Conservation (phyloP, 2,888 invertebrate species). For the Plagiodera versicolora region DNA sequence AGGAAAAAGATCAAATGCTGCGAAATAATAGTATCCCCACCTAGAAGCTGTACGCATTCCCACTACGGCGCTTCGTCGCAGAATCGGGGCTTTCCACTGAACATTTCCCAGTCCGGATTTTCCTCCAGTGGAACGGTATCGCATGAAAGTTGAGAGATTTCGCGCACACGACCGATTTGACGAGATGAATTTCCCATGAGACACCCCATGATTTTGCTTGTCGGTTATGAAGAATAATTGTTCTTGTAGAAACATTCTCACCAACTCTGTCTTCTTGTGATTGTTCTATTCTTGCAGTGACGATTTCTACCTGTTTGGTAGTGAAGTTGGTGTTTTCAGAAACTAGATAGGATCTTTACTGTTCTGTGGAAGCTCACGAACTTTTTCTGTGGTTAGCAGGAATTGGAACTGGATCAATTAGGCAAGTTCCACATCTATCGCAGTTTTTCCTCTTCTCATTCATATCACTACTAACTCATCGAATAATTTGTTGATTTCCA, state of each 20-base stretch:
- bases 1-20: conserved; percentile 51
- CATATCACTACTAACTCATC: too few relatives aligned
- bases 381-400: background rate
- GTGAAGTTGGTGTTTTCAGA: background rate
- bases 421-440: background rate
- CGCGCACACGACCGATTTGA: conserved; percentile 36
- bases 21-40: conserved; percentile 51
- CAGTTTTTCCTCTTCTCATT: too few relatives aligned
- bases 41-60: conserved; percentile 38
- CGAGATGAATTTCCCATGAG: conserved; percentile 28
- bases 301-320: background rate
- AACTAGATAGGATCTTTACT: background rate
- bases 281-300: background rate
- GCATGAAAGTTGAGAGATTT: conserved; percentile 24
- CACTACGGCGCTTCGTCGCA: conserved; percentile 45
- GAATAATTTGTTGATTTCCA: too few relatives aligned
- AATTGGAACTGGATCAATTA: background rate
- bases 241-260: background rate
- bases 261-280: background rate
- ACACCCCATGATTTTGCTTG: background rate
- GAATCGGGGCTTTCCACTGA: conserved; percentile 42
- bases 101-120: conserved; percentile 48
- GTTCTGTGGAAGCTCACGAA: background rate
- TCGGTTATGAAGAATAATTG: background rate
- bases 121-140: conserved; percentile 39